Evolutionary conservation across 2,888 invertebrate species (phyloP), one percentile per base, ranked within the genome.

Genomic region (Apamea anceps): DNA sequence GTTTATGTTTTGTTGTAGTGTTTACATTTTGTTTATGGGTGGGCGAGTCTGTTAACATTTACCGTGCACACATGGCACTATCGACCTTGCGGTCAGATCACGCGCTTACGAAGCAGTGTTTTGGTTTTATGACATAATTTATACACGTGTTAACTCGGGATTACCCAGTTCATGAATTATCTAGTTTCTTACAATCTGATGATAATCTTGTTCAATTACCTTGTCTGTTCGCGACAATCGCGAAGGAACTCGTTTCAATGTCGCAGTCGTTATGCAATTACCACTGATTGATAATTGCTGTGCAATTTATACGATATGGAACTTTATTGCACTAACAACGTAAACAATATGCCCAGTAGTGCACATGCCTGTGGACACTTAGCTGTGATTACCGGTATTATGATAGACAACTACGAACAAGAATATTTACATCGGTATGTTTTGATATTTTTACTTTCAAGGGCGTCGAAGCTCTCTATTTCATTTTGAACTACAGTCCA

Each of bases 211-310:
- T 66, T 66, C 66, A 86, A 72, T 80, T 84, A 80, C 6, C 60
- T 62, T 10, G 60, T 75, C 37, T 57, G 68, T 32, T 37, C 18
- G 67, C 72, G 54, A 75, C 70, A 81, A 15, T 57, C 51, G 3
- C 63, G 18, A 65, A 68, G 80, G 72, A 83, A 85, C 87, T 74
- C 45, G 89, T 85, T 85, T 75, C 82, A 84, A 85, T 89, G 87
- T 81, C 86, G 77, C 74, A 76, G 80, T 83, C 51, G 77, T 85
- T 72, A 80, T 84, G 77, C 72, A 81, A 87, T 88, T 83, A 87
- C 74, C 57, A 32, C 66, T 77, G 60, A 77, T 77, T 84, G 71
- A 82, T 87, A 89, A 86, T 88, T 86, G 75, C 78, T 5, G 71
- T 81, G 86, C 76, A 81, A 84, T 84, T 87, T 86, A 88, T 81